phyloP scores from a whole-genome alignment of 2,888 invertebrate species.

The Scrobipalpa costella region DNA sequence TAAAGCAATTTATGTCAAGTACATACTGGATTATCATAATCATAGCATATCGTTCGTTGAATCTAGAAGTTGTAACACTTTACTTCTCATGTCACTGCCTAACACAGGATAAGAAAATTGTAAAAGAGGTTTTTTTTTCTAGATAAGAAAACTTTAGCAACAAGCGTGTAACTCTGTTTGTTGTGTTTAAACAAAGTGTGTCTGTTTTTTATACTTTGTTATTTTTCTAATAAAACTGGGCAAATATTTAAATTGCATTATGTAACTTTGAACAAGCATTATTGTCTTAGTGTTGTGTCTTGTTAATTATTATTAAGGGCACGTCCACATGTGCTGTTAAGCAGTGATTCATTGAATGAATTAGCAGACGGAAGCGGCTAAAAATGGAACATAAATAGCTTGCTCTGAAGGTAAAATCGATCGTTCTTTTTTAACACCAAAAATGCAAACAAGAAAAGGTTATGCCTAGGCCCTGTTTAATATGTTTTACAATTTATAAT shows the following conservation, averaged over 20 bases:
- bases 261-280: background rate
- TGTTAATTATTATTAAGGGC: background rate
- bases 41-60: no score
- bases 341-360: conserved; percentile 10
- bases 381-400: background rate
- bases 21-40: no score
- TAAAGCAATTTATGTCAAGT: no score
- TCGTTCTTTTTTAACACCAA: no score
- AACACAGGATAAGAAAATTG: background rate
- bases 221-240: background rate
- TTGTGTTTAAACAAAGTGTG: background rate
- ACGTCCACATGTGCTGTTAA: background rate
- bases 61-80: no score
- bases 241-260: background rate
- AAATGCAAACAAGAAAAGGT: no score
- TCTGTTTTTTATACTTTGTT: background rate
- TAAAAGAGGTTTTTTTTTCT: background rate
- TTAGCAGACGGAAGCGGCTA: background rate
- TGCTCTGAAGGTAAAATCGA: background rate
- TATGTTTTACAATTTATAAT: no score
- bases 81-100: no score
- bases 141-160: background rate
- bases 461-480: no score
- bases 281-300: background rate
- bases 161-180: background rate